Evolutionary conservation across 2,113 vertebrate genomes (phyloP).

Genomic region (Potamarius usumacintae): DNA sequence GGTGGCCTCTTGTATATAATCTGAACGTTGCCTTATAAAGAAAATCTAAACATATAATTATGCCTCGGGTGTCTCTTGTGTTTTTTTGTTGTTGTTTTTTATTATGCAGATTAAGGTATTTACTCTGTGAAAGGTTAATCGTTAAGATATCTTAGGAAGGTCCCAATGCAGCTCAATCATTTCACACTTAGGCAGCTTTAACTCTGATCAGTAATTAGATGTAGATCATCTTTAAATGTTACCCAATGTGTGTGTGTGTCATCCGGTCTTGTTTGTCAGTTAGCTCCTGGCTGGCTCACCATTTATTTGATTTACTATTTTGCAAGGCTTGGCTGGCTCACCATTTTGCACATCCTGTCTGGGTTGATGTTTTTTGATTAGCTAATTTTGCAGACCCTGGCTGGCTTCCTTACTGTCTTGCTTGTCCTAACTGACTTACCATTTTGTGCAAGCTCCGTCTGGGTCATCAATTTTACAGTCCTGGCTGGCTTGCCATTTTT

Average conservation of each 20-base stretch:
- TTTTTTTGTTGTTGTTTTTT: not conserved
- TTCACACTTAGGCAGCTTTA: not conserved
- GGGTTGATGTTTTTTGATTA: not conserved
- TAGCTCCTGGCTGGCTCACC: not conserved
- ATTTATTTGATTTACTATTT: not conserved
- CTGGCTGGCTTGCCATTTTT: not conserved
- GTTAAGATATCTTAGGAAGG: not conserved
- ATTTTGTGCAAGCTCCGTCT: not conserved
- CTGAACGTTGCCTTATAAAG: conserved; percentile 43
- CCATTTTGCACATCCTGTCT: not conserved
- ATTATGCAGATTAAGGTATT: conserved; percentile 25
- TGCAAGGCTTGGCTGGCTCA: not conserved
- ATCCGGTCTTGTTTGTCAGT: not conserved
- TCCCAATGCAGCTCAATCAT: not conserved
- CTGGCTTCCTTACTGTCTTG: not conserved
- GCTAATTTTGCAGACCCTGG: not conserved
- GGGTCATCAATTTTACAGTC: not conserved
- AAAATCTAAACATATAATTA: conserved; percentile 15
- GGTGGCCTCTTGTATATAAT: conserved; percentile 20
- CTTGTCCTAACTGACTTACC: not conserved
- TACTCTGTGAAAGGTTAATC: not conserved
- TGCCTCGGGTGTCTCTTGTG: not conserved
- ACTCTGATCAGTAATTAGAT: not conserved
- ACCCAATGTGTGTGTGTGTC: not conserved
- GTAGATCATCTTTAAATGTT: not conserved